phyloP scores from a whole-genome alignment of 2,113 vertebrate genomes.

The Anser cygnoides region DNA sequence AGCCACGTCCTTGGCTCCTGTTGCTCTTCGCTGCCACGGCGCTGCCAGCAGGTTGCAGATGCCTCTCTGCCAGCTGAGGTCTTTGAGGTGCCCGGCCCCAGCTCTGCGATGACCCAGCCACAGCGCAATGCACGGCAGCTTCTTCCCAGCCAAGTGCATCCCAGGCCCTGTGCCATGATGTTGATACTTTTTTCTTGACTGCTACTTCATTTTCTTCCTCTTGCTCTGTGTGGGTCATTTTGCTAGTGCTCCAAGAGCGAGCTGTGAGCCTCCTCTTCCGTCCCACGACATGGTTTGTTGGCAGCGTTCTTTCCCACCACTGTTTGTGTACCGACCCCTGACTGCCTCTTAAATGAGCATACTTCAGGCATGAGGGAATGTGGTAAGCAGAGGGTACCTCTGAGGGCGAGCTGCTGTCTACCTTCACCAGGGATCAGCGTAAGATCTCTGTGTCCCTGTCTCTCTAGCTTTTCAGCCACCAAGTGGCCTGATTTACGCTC shows the following conservation, averaged over 20 bases:
- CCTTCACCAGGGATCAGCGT: accelerated
- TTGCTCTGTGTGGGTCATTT: background rate
- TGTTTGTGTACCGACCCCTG: accelerated
- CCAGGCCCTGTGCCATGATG: background rate
- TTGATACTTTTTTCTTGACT: background rate
- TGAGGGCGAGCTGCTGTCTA: background rate
- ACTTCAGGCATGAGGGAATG: background rate
- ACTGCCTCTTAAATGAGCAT: background rate
- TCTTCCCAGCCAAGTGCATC: background rate
- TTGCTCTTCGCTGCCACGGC: accelerated
- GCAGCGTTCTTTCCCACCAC: background rate
- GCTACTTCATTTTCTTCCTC: background rate
- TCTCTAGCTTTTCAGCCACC: background rate
- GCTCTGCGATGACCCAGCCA: background rate
- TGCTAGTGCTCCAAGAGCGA: background rate
- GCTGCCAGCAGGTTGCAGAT: background rate
- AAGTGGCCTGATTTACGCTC: background rate
- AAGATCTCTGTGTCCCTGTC: background rate
- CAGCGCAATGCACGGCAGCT: background rate
- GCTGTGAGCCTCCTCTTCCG: background rate
- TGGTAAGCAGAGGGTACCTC: background rate
- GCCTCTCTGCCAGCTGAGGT: background rate
- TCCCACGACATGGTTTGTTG: background rate
- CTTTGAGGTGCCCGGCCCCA: background rate
- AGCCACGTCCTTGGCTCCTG: accelerated